These are phyloP conservation scores for Nematostella vectensis DNA, from an alignment of 92 coral and sea anemone genomes.

Conservation along the genomic window DNA sequence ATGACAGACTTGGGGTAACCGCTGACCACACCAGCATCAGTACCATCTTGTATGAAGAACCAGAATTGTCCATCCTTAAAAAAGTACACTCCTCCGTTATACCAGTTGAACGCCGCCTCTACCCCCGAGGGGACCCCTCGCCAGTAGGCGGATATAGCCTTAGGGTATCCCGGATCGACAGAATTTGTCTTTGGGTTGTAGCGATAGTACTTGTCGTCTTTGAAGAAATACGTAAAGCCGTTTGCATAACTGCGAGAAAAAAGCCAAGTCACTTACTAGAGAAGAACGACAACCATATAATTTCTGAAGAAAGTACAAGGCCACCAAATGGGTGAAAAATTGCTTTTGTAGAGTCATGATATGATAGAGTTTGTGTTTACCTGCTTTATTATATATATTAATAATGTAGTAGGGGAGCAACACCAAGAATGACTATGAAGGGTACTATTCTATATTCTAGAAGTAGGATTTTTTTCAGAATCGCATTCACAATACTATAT, in stretches of 20 bases:
- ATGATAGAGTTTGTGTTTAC: no score
- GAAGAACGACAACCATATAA: background rate
- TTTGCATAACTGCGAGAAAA: conserved; percentile 53
- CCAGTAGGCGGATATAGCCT: conserved; percentile 55
- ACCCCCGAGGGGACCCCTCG: conserved; percentile 58
- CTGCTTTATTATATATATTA: no score
- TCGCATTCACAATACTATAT: no score
- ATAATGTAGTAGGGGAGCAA: no score
- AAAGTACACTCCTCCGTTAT: conserved; percentile 83
- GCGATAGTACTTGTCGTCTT: conserved; percentile 65
- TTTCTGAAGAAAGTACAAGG: background rate
- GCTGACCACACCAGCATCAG: conserved; percentile 24
- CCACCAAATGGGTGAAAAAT: no score
- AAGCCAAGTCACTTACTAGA: no score
- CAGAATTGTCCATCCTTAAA: conserved; percentile 71
- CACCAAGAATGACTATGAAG: no score
- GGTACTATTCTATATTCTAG: no score
- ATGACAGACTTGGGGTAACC: conserved; percentile 56
- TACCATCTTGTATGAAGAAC: conserved; percentile 52
- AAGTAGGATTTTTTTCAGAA: no score
- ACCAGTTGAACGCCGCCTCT: conserved; percentile 81
- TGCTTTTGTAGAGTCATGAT: no score
- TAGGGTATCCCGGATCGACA: conserved; percentile 74
- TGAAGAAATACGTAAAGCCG: conserved; percentile 89
- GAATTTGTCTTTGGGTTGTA: conserved; percentile 36